A percentile compares a stretch with the other conserved stretches of the same genome.
Evolutionary conservation across 2,113 vertebrate species (phyloP).

Genomic region (Istiophorus platypterus): DNA sequence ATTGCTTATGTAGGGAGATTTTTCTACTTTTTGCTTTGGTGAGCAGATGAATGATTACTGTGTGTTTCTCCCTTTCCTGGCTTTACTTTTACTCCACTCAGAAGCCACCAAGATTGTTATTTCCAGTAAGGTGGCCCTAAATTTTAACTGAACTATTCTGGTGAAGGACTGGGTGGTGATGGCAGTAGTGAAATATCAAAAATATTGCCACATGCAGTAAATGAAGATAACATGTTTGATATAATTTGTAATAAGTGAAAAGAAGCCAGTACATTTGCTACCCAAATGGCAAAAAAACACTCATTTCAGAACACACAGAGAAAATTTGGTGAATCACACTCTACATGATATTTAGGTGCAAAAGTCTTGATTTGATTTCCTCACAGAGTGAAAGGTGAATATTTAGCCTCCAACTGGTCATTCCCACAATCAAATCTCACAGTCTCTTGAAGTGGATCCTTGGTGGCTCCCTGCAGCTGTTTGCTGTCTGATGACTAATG

Average conservation of each 20-base stretch:
- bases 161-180: conserved; percentile 13
- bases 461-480: conserved; percentile 69
- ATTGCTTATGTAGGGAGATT: not conserved
- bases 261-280: not conserved
- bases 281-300: not conserved
- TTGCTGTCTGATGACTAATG: conserved; percentile 73
- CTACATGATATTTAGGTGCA: conserved; percentile 34
- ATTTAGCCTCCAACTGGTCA: conserved; percentile 80
- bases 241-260: not conserved
- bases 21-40: conserved; percentile 32
- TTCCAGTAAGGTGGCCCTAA: conserved; percentile 31
- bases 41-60: conserved; percentile 38
- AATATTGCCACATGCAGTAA: not conserved
- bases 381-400: conserved; percentile 68
- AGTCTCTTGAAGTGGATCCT: conserved; percentile 76
- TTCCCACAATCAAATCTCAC: conserved; percentile 75
- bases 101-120: conserved; percentile 41
- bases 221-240: not conserved
- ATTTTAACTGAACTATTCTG: conserved; percentile 26
- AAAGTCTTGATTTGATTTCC: conserved; percentile 48
- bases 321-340: conserved; percentile 13
- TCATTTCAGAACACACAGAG: not conserved
- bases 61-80: conserved; percentile 30
- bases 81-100: conserved; percentile 17
- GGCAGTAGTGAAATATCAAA: not conserved